phyloP scores from a whole-genome alignment of 2,797 vertebrate genomes.

The Enteromius unitaeniatus region DNA sequence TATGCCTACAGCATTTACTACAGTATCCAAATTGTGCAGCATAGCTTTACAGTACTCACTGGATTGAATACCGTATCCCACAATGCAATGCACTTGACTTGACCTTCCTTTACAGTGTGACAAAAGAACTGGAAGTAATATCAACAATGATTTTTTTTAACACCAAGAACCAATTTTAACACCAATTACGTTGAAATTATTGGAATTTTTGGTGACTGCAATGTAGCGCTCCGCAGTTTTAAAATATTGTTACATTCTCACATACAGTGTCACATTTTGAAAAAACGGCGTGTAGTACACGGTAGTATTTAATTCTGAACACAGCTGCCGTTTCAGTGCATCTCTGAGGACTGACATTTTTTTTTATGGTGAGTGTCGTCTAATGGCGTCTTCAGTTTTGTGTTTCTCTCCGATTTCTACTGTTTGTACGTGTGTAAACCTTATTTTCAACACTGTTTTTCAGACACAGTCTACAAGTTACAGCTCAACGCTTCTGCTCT shows the following conservation, averaged over 20 bases:
- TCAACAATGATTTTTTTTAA: background rate
- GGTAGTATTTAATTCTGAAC: constrained; percentile 8
- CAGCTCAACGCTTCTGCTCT: constrained; percentile 13
- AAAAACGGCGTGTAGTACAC: too few relatives aligned
- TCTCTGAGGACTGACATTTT: background rate
- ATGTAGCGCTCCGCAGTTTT: background rate
- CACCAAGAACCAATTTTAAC: too few relatives aligned
- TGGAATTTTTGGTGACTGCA: background rate
- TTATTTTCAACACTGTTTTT: background rate
- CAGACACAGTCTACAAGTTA: background rate
- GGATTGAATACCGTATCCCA: background rate
- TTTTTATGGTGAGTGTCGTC: background rate
- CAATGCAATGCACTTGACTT: background rate
- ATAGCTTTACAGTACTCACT: background rate
- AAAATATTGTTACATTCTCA: background rate
- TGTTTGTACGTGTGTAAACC: constrained; percentile 6
- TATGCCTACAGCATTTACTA: background rate
- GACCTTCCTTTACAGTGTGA: background rate
- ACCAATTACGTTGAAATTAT: background rate
- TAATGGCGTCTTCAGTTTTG: background rate
- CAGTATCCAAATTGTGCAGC: background rate
- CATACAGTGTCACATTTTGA: background rate
- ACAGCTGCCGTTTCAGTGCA: background rate
- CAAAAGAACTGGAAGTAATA: background rate
- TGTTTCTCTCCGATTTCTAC: background rate